phyloP scores from a whole-genome alignment of 1,140 invertebrate genomes.

The Bombus difficillimus region DNA sequence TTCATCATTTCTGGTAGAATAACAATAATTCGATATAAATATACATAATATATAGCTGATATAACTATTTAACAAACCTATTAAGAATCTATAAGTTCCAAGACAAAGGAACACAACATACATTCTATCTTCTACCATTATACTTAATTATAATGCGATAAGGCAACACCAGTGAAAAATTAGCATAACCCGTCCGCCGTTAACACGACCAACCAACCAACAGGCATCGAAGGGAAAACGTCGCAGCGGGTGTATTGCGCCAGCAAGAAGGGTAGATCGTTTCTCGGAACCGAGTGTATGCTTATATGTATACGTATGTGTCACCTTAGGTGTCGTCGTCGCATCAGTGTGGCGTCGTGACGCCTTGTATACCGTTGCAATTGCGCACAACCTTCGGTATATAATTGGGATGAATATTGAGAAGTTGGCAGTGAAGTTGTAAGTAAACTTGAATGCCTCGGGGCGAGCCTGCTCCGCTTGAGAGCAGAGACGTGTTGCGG shows the following conservation, averaged over 20 bases:
- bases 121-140: too few relatives aligned
- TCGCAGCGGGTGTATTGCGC: slow-evolving; percentile 22
- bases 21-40: too few relatives aligned
- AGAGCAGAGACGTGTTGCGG: slow-evolving; percentile 83
- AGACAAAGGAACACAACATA: too few relatives aligned
- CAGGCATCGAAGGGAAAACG: background rate
- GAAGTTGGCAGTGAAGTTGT: slow-evolving; percentile 83
- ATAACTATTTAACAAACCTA: too few relatives aligned
- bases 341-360: background rate
- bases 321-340: background rate
- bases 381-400: slow-evolving; percentile 74
- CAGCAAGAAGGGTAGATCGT: slow-evolving; percentile 23
- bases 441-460: slow-evolving; percentile 82
- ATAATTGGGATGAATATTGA: slow-evolving; percentile 83
- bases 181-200: background rate
- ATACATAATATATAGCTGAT: too few relatives aligned
- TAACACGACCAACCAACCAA: background rate
- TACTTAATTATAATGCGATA: background rate
- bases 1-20: too few relatives aligned
- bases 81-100: too few relatives aligned
- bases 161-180: background rate
- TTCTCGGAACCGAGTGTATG: slow-evolving; percentile 32
- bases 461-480: slow-evolving; percentile 77
- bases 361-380: slow-evolving; percentile 62
- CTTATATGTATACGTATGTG: background rate